phyloP scores from a whole-genome alignment of 2,113 vertebrate species.

The Callospermophilus lateralis region DNA sequence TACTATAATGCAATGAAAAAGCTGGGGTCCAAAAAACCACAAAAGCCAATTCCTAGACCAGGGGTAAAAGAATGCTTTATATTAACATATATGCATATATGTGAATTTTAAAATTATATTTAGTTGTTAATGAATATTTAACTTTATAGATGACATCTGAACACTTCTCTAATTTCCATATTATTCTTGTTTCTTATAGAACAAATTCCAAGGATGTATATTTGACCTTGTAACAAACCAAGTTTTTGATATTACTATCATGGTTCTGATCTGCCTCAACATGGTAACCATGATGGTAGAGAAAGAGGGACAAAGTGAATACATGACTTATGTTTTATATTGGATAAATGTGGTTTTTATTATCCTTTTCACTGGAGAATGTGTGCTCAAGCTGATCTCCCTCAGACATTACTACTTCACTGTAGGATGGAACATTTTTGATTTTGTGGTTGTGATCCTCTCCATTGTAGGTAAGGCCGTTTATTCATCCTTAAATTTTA shows the following conservation, averaged over 20 bases:
- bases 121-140: neutral
- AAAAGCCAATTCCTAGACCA: conserved; percentile 92
- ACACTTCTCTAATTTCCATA: neutral
- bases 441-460: conserved; percentile 98
- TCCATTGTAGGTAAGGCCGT: conserved; percentile 95
- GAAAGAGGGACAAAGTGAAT: conserved; percentile 87
- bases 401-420: conserved; percentile 98
- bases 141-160: neutral
- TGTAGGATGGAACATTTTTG: conserved; percentile 98
- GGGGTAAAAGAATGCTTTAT: conserved; percentile 75
- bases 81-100: neutral
- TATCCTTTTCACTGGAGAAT: conserved; percentile 95
- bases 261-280: conserved; percentile 97
- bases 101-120: neutral
- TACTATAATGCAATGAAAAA: conserved; percentile 94
- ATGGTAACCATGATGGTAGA: conserved; percentile 99
- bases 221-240: conserved; percentile 96
- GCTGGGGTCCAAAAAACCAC: conserved; percentile 91
- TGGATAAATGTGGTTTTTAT: conserved; percentile 94
- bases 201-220: conserved; percentile 94
- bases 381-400: conserved; percentile 95
- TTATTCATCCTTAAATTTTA: conserved; percentile 52
- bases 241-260: conserved; percentile 96
- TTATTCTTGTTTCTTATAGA: conserved; percentile 88
- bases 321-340: conserved; percentile 84